phyloP scores from a whole-genome alignment of 30 jellyfish, hydroid and myxozoan species.

The Sanderia malayensis region DNA sequence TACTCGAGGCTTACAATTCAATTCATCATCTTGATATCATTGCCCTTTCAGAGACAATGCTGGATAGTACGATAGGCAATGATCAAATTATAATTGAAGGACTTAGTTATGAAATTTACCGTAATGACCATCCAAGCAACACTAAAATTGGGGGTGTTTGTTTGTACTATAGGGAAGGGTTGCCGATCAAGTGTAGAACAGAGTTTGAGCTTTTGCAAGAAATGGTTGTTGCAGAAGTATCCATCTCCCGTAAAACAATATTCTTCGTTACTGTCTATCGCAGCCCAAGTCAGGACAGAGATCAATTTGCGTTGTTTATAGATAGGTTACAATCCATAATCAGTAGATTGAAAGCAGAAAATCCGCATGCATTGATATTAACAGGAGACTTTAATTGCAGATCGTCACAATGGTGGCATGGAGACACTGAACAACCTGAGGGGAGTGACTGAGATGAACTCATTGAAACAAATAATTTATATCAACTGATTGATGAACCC shows the following conservation, averaged over 20 bases:
- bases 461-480: constrained; percentile 19
- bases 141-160: constrained; percentile 30
- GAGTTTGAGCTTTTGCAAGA: constrained; percentile 36
- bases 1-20: too few relatives aligned
- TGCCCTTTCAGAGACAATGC: too few relatives aligned
- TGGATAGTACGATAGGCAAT: too few relatives aligned
- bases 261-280: constrained; percentile 17
- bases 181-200: constrained; percentile 24
- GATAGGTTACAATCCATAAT: constrained; percentile 10
- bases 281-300: constrained; percentile 27
- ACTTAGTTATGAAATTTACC: constrained; percentile 10
- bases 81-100: constrained; percentile 16
- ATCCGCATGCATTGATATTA: not conserved
- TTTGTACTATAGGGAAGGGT: constrained; percentile 15
- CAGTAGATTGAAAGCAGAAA: constrained; percentile 24
- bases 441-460: constrained; percentile 32
- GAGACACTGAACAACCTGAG: constrained; percentile 28
- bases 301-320: constrained; percentile 24
- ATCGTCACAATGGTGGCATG: constrained; percentile 41
- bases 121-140: constrained; percentile 28
- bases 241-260: not conserved
- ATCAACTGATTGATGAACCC: too few relatives aligned
- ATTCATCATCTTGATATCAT: too few relatives aligned
- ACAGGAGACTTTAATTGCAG: too few relatives aligned
- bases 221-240: constrained; percentile 10